phyloP scores from a whole-genome alignment of 2,113 vertebrate species.

The Tragulus kanchil region DNA sequence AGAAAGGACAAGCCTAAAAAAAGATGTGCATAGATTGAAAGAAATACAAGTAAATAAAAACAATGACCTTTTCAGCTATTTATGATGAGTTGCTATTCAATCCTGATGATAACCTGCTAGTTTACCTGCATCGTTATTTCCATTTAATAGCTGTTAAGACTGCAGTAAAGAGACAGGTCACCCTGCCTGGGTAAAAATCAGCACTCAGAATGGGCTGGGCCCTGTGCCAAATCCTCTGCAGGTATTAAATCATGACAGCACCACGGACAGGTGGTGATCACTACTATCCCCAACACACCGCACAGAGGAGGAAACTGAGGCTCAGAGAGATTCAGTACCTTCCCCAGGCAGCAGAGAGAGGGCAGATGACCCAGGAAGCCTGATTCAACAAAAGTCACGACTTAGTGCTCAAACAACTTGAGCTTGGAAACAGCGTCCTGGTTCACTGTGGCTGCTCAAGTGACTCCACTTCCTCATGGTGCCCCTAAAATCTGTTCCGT shows the following conservation, averaged over 20 bases:
- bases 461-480: not conserved
- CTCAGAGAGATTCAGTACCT: not conserved
- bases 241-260: not conserved
- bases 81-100: no score
- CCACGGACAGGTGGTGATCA: not conserved
- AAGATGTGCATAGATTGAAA: not conserved
- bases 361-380: not conserved
- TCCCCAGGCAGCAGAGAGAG: not conserved
- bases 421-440: not conserved
- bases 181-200: not conserved
- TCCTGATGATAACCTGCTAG: not conserved
- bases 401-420: not conserved
- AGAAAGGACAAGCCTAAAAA: not conserved
- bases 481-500: not conserved
- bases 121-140: not conserved
- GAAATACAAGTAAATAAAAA: not conserved
- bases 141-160: not conserved
- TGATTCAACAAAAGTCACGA: not conserved
- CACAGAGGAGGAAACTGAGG: not conserved
- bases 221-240: not conserved
- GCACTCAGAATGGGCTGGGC: not conserved
- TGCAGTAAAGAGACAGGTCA: not conserved
- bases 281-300: no score
- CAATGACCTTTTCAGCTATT: not conserved
- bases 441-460: not conserved